Base-by-base conservation (phyloP, 2,797 vertebrate species). In the Thalassophryne amazonica region DNA sequence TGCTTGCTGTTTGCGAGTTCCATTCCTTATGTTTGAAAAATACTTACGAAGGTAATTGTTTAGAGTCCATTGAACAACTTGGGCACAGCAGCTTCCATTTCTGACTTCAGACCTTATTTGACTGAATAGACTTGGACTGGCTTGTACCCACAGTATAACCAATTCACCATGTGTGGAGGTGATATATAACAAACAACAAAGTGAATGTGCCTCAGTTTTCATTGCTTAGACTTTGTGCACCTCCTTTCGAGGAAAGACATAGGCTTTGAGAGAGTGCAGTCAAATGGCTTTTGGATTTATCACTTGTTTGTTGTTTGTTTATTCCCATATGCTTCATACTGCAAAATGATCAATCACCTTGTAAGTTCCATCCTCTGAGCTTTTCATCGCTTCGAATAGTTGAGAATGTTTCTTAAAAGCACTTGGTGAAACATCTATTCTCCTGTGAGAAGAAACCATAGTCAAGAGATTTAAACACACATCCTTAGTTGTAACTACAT, bases 401-500 rank as follows among this genome's bases (percentile, higher is more conserved):
- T 96, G 94, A 86, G 94, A 91, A 91, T 97, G 95, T 88, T 96
- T 98, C 93, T 94, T 97, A 94, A 98, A 98, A 90, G 95, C 95
- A 94, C 97, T 98, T 82, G 95, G 97, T 88, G 96, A 98, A 92
- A 99, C 96, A 92, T 98, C 97, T 91, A 99, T 98, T 93, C 94
- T 93, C 94, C 97, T 98, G 83, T 5, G 65, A 71, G 54, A 73
- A 17, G 76, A 31, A 69, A 60, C 60, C 47, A 60, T 34, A 47
- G 9, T 74, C 19, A 23, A 18, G n/a, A 36, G 4, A 14, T 32
- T 51, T 34, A 22, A 40, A 60, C 18, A 7, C 7, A 32, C 17
- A 35, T 16, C 11, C 9, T 45, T 0, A n/a, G 17, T 15, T 11
- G 21, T 14, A 21, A 27, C n/a, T 3, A 4, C 14, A 40, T 11